Evolutionary conservation across 1,140 invertebrate species (phyloP).

Genomic region (Drosophila subpulchrella): DNA sequence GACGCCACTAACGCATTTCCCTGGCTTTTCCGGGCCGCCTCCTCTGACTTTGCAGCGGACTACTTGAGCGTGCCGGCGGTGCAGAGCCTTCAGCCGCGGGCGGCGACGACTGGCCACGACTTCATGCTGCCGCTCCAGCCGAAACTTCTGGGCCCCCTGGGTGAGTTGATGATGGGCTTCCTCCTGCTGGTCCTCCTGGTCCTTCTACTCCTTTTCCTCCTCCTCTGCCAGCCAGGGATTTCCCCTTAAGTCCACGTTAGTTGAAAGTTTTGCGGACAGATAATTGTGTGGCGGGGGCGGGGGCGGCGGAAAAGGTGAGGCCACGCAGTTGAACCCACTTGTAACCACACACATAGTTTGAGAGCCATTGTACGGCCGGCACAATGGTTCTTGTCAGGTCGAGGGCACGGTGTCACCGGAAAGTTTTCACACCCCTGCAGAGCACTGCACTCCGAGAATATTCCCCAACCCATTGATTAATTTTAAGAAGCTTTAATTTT

Average conservation of each 20-base stretch:
- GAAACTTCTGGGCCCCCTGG: slow-evolving; percentile 85
- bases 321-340: slow-evolving; percentile 65
- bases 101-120: slow-evolving; percentile 88
- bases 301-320: slow-evolving; percentile 16
- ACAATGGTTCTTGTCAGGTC: slow-evolving; percentile 34
- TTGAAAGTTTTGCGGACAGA: slow-evolving; percentile 55
- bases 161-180: slow-evolving; percentile 68
- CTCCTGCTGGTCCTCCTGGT: background rate
- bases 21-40: slow-evolving; percentile 34
- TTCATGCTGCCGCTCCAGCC: slow-evolving; percentile 88
- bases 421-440: slow-evolving; percentile 33
- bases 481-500: background rate
- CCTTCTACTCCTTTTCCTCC: background rate
- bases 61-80: slow-evolving; percentile 81
- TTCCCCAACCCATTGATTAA: background rate
- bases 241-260: slow-evolving; percentile 1
- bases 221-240: background rate
- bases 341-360: slow-evolving; percentile 48
- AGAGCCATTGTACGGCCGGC: slow-evolving; percentile 49
- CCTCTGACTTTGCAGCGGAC: slow-evolving; percentile 72
- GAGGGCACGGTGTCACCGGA: slow-evolving; percentile 11
- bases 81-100: slow-evolving; percentile 87
- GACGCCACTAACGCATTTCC: slow-evolving; percentile 53
- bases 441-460: background rate
- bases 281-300: slow-evolving; percentile 29